These are phyloP conservation scores for Grammomys dolichurus DNA, from an alignment of 2,113 vertebrate genomes.

Conservation along the genomic window DNA sequence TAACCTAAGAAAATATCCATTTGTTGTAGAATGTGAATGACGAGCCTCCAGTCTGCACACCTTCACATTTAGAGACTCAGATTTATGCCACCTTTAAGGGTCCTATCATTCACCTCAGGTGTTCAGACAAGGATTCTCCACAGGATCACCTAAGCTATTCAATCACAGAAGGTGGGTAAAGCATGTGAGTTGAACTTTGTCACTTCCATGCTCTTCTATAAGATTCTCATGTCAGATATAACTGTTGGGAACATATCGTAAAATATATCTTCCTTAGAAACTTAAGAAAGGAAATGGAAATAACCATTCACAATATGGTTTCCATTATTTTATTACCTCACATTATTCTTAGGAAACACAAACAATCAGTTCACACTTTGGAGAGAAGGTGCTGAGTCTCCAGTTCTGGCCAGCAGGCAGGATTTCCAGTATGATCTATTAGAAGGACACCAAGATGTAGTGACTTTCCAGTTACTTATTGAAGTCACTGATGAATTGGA, in stretches of 20 bases:
- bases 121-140: slow-evolving; percentile 79
- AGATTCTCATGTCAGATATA: not conserved
- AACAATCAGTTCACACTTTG: slow-evolving; percentile 79
- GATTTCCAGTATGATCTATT: slow-evolving; percentile 79
- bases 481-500: slow-evolving; percentile 83
- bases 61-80: slow-evolving; percentile 73
- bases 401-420: slow-evolving; percentile 71
- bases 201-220: not conserved
- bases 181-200: not conserved
- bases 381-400: slow-evolving; percentile 68
- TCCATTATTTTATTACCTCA: slow-evolving; percentile 69
- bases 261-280: slow-evolving; percentile 24
- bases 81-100: slow-evolving; percentile 63
- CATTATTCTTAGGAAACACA: slow-evolving; percentile 80
- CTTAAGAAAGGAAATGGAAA: slow-evolving; percentile 23
- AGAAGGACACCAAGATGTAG: slow-evolving; percentile 63
- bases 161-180: slow-evolving; percentile 80
- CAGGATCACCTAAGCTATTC: slow-evolving; percentile 75
- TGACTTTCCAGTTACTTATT: slow-evolving; percentile 76
- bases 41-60: slow-evolving; percentile 62
- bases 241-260: not conserved
- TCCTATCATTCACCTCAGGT: slow-evolving; percentile 73
- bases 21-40: slow-evolving; percentile 69
- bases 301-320: not conserved
- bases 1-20: slow-evolving; percentile 2